phyloP scores from a whole-genome alignment of 2,888 invertebrate species.

The Slavum lentiscoides region DNA sequence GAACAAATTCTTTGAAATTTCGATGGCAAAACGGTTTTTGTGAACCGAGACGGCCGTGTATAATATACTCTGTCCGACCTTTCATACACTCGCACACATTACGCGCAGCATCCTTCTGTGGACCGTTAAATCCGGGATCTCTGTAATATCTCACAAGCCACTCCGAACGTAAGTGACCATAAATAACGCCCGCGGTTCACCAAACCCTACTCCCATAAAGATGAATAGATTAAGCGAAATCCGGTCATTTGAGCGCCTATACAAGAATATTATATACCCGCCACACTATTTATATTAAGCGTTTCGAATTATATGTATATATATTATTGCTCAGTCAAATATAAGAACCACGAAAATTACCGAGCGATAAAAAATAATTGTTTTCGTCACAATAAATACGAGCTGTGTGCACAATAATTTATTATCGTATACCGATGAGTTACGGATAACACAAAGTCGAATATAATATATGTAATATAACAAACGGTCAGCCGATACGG shows the following conservation, averaged over 20 bases:
- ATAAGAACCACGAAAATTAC: not conserved
- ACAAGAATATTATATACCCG: no score
- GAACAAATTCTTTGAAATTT: not conserved
- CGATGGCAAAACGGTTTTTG: not conserved
- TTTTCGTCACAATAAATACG: not conserved
- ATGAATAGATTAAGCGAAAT: conserved; percentile 29
- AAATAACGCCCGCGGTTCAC: conserved; percentile 13
- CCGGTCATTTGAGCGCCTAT: not conserved
- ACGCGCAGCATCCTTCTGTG: no score
- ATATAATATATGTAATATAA: no score
- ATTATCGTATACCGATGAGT: no score
- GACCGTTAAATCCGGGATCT: not conserved
- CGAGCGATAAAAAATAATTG: not conserved
- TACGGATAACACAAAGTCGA: no score
- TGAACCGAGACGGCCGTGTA: not conserved
- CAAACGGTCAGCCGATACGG: no score
- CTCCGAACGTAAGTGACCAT: conserved; percentile 13
- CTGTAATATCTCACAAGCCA: conserved; percentile 2
- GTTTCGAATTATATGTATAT: not conserved
- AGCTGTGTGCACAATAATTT: no score
- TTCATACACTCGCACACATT: not conserved
- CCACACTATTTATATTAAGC: no score
- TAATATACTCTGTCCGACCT: not conserved
- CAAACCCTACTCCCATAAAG: conserved; percentile 8
- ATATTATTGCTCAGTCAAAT: not conserved